Conservation (phyloP, 2,797 vertebrate species). For the Etheostoma perlongum region DNA sequence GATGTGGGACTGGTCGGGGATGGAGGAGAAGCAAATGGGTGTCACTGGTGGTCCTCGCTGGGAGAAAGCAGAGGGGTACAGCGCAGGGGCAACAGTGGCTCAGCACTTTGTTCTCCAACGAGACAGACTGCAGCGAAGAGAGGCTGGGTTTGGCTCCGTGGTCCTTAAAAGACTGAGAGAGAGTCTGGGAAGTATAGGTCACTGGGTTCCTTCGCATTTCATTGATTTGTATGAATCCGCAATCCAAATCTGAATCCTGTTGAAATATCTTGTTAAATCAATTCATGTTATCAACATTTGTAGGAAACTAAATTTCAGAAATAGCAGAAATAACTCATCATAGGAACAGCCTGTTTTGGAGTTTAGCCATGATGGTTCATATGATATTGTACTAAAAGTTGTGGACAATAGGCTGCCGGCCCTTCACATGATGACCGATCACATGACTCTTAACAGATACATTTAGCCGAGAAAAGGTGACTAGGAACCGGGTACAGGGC, state of each 20-base stretch:
- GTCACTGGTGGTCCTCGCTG: slow-evolving; percentile 31
- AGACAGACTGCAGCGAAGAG: slow-evolving; percentile 33
- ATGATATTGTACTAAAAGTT: no score
- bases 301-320: no score
- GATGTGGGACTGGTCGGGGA: slow-evolving; percentile 62
- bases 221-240: background rate
- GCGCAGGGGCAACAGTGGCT: slow-evolving; percentile 6
- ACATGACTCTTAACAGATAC: no score
- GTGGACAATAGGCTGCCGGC: no score
- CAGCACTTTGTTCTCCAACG: slow-evolving; percentile 28
- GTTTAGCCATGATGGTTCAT: no score
- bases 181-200: background rate
- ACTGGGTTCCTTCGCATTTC: slow-evolving; percentile 7
- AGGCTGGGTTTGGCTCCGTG: slow-evolving; percentile 10
- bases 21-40: slow-evolving; percentile 42
- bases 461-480: no score
- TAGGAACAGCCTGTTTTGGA: background rate
- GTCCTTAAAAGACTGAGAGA: background rate
- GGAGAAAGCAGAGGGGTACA: slow-evolving; percentile 44
- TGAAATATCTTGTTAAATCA: background rate
- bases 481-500: no score
- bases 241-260: background rate
- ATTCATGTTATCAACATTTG: no score
- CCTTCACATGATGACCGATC: no score
- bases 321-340: background rate